Evolutionary conservation across 1,140 invertebrate species (phyloP).

Genomic region (Sogatella furcifera): DNA sequence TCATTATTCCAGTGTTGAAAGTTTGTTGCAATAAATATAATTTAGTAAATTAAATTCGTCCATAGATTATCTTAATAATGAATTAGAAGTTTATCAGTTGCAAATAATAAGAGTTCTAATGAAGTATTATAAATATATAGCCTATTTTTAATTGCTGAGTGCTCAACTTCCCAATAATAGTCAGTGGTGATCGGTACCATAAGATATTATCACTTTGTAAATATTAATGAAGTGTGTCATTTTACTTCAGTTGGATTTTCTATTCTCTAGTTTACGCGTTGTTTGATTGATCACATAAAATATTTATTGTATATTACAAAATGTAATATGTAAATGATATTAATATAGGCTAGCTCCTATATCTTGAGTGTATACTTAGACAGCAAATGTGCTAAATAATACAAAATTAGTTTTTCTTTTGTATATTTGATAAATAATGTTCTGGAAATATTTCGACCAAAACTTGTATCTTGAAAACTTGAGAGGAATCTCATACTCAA

Average conservation of each 20-base stretch:
- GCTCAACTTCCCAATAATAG: not conserved
- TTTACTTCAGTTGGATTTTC: not conserved
- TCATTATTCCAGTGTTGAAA: not conserved
- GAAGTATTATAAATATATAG: not conserved
- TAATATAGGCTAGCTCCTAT: too few species aligned
- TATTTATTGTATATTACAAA: too few species aligned
- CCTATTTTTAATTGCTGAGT: not conserved
- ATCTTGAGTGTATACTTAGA: too few species aligned
- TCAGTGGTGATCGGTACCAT: constrained; percentile 1
- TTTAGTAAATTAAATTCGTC: not conserved
- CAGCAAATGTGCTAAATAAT: too few species aligned
- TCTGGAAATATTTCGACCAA: too few species aligned
- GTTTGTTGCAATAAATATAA: not conserved
- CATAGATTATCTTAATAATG: not conserved
- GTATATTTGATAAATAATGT: too few species aligned
- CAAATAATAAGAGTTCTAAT: not conserved
- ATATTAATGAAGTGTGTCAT: not conserved
- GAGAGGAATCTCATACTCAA: too few species aligned
- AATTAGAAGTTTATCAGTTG: not conserved
- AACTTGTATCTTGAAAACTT: too few species aligned
- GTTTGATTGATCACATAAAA: too few species aligned
- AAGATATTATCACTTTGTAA: not conserved
- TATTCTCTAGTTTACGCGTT: too few species aligned
- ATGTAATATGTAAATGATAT: too few species aligned
- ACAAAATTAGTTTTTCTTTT: too few species aligned